Conservation (phyloP, 2,797 vertebrate species). For the Enteromius treurensis region DNA sequence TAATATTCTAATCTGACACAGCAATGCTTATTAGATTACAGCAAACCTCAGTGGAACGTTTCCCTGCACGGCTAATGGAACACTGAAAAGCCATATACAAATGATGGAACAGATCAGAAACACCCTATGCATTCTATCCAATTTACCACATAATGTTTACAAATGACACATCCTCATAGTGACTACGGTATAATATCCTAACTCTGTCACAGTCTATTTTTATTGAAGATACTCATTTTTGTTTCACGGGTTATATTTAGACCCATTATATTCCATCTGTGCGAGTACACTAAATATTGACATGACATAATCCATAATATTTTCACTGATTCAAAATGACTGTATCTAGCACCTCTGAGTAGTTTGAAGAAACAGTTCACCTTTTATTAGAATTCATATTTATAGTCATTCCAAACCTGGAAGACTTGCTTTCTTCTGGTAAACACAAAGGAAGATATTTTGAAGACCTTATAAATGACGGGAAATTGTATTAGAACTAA, state of each 20-base stretch:
- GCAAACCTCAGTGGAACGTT: constrained; percentile 11
- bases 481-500: neutral
- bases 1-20: constrained; percentile 25
- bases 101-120: constrained; percentile 21
- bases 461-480: neutral
- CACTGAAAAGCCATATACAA: constrained; percentile 17
- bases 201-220: neutral
- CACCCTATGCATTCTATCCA: constrained; percentile 4
- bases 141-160: constrained; percentile 2
- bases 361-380: neutral
- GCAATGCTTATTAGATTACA: constrained; percentile 6
- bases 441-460: neutral
- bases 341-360: neutral
- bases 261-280: neutral
- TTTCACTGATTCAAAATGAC: neutral
- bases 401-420: neutral
- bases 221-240: neutral
- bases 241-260: neutral
- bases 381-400: neutral
- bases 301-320: neutral
- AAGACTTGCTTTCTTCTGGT: neutral
- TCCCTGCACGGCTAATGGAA: neutral
- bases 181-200: neutral
- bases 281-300: neutral
- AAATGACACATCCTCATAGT: constrained; percentile 5